phyloP scores from a whole-genome alignment of 1,140 invertebrate genomes.

The Diachasmimorpha longicaudata region DNA sequence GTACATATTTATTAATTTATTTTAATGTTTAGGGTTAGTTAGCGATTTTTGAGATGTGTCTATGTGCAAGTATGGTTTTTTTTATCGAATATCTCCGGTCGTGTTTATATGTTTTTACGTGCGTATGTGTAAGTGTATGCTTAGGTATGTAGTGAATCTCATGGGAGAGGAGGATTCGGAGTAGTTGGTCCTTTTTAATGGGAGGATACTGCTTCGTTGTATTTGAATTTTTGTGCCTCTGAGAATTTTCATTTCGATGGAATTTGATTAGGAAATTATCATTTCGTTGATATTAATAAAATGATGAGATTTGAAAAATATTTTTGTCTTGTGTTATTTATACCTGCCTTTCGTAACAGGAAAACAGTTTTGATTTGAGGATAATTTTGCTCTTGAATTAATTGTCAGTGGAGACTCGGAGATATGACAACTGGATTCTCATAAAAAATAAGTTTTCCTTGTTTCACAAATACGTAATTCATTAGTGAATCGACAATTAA shows the following conservation, averaged over 20 bases:
- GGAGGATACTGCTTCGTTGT: neutral
- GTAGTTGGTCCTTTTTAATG: neutral
- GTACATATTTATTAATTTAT: conserved; percentile 11
- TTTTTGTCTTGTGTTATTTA: neutral
- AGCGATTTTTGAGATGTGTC: neutral
- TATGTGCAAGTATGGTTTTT: neutral
- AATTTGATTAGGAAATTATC: neutral
- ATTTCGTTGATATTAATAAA: neutral
- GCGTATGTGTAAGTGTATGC: neutral
- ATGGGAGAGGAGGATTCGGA: neutral
- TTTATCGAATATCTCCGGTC: neutral
- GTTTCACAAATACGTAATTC: too few species aligned
- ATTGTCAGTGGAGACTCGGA: too few species aligned
- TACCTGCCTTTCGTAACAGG: neutral
- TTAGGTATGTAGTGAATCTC: conserved; percentile 5
- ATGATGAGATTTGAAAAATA: neutral
- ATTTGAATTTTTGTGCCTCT: neutral
- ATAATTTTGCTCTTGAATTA: too few species aligned
- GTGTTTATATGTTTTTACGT: conserved; percentile 7
- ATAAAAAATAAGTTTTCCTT: too few species aligned
- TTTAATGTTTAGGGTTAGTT: neutral
- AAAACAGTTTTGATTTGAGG: too few species aligned
- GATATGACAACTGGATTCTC: too few species aligned
- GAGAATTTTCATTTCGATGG: neutral
- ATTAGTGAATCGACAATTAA: too few species aligned